Conservation (phyloP, 2,797 vertebrate species). For the Pseudochirops corinnae region DNA sequence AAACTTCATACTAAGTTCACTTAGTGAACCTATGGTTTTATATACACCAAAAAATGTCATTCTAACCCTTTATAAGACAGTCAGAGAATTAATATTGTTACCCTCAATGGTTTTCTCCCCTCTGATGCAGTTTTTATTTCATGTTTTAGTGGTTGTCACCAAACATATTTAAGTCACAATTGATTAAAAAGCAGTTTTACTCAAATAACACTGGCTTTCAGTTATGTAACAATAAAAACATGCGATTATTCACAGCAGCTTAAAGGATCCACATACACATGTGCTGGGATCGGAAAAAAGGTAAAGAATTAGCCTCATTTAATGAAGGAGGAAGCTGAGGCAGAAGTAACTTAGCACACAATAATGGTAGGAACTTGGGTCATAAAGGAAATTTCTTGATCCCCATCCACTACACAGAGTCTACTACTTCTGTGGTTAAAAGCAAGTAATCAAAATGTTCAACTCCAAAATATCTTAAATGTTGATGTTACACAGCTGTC, state of each 20-base stretch:
- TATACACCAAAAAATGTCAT: background rate
- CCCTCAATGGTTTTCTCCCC: background rate
- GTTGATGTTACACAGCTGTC: background rate
- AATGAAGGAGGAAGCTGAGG: background rate
- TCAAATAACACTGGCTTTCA: background rate
- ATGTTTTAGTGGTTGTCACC: background rate
- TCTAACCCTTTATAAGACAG: background rate
- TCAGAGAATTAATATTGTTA: background rate
- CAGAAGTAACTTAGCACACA: background rate
- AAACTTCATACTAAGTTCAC: background rate
- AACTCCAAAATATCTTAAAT: constrained; percentile 25
- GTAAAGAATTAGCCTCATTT: background rate
- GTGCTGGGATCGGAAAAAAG: background rate
- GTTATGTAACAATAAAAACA: background rate
- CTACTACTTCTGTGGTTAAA: background rate
- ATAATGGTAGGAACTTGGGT: background rate
- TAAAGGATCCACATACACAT: background rate
- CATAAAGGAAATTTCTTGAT: background rate
- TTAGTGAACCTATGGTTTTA: background rate
- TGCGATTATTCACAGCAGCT: background rate
- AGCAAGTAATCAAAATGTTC: constrained; percentile 18
- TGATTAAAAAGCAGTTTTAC: background rate
- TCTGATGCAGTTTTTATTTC: background rate
- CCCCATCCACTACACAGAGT: background rate
- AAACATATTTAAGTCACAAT: background rate